Evolutionary conservation across 1,140 invertebrate genomes (phyloP).

Genomic region (Saccostrea echinata): DNA sequence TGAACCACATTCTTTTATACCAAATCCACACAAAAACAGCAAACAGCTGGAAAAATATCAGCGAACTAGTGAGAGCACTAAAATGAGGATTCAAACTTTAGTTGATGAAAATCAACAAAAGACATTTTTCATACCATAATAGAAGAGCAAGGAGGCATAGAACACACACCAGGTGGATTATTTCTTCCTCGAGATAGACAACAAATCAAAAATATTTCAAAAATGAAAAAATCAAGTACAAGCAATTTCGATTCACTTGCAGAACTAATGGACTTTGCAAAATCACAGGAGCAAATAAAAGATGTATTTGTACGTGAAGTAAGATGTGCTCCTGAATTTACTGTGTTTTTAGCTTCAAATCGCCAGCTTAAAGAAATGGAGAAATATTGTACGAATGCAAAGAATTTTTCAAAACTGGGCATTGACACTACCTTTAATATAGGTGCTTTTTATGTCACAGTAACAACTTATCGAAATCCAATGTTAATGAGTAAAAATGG

Average conservation of each 20-base stretch:
- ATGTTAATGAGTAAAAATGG: background rate
- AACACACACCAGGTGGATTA: background rate
- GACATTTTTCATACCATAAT: background rate
- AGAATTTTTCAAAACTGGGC: background rate
- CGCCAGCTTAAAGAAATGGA: background rate
- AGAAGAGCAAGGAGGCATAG: background rate
- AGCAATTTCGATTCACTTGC: too few relatives aligned
- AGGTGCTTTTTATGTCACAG: background rate
- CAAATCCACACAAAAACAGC: background rate
- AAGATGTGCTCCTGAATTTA: background rate
- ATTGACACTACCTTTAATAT: constrained; percentile 4
- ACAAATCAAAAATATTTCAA: background rate
- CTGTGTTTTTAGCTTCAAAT: background rate
- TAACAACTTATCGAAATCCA: background rate
- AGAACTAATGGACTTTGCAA: too few relatives aligned
- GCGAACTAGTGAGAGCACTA: background rate
- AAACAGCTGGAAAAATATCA: background rate
- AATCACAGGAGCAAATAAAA: too few relatives aligned
- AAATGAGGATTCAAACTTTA: background rate
- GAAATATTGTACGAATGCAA: background rate
- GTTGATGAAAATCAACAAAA: background rate
- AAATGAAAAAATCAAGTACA: background rate
- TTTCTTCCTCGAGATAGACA: background rate
- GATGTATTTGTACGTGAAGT: too few relatives aligned
- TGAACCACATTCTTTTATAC: background rate